Conservation (phyloP, 2,888 invertebrate genomes). For the Aethes cnicana region DNA sequence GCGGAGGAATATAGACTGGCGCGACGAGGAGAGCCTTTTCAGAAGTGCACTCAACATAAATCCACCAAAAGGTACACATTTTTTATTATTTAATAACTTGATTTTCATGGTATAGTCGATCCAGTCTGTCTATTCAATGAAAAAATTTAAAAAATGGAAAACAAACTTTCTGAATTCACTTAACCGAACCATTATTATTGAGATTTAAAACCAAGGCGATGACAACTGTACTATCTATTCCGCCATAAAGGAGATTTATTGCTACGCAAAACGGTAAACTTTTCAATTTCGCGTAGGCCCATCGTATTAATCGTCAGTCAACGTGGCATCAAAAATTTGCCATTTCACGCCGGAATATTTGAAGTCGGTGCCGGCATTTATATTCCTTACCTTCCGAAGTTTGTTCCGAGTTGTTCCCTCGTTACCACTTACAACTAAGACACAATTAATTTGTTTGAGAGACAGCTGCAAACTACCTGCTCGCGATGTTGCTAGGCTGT, state of each 20-base stretch:
- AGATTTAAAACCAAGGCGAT: conserved; percentile 13
- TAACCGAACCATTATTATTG: conserved; percentile 15
- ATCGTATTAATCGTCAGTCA: conserved; percentile 49
- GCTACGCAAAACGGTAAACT: conserved; percentile 37
- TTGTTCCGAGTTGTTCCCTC: conserved; percentile 65
- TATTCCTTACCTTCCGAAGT: conserved; percentile 66
- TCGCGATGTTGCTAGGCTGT: conserved; percentile 60
- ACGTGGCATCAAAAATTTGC: conserved; percentile 54
- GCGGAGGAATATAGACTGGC: conserved; percentile 94
- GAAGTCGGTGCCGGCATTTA: conserved; percentile 47
- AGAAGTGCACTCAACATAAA: conserved; percentile 94
- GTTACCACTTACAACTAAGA: conserved; percentile 72
- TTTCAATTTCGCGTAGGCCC: conserved; percentile 43
- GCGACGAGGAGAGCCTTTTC: conserved; percentile 95
- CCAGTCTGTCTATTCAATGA: conserved; percentile 1
- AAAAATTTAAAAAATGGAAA: conserved; percentile 2
- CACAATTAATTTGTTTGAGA: conserved; percentile 79
- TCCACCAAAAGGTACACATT: conserved; percentile 95
- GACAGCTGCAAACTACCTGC: conserved; percentile 79
- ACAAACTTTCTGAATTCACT: conserved; percentile 8
- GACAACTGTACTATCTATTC: conserved; percentile 23
- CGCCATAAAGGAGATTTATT: conserved; percentile 32
- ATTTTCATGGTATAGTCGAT: too few species aligned
- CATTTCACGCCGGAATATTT: conserved; percentile 55
- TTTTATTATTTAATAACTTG: too few species aligned